A percentile compares a stretch with the other conserved stretches of the same genome.
Conservation (phyloP, 2,113 vertebrate species). For the Megaceryle maxima region DNA sequence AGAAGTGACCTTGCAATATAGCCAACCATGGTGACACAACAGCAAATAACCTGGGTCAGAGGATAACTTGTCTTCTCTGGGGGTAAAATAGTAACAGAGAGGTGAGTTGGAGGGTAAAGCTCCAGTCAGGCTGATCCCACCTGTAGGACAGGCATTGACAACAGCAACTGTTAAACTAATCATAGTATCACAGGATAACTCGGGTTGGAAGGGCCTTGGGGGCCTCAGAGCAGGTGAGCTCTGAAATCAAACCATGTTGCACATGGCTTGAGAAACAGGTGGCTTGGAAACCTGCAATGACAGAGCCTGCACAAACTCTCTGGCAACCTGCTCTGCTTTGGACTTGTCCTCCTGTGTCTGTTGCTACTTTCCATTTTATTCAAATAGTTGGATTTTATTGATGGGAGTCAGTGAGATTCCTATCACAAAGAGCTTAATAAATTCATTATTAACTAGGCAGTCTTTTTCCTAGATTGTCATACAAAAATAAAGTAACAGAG, state of each 20-base stretch:
- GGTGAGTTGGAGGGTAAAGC: not conserved
- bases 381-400: not conserved
- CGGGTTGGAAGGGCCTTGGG: not conserved
- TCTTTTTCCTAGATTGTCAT: not conserved
- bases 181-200: not conserved
- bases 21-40: not conserved
- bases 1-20: not conserved
- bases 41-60: not conserved
- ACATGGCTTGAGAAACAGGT: not conserved
- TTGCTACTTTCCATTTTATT: not conserved
- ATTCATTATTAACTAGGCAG: not conserved
- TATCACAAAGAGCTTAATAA: not conserved
- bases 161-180: not conserved
- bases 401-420: not conserved
- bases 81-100: not conserved
- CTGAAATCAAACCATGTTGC: not conserved
- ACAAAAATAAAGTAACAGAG: not conserved
- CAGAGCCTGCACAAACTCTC: accelerated
- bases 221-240: not conserved
- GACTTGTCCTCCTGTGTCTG: not conserved
- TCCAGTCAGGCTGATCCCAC: not conserved
- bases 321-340: not conserved
- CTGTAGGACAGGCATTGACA: not conserved
- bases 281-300: not conserved
- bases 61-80: not conserved